Base-by-base conservation (phyloP, 1,140 invertebrate genomes). In the Diorhabda elongata region DNA sequence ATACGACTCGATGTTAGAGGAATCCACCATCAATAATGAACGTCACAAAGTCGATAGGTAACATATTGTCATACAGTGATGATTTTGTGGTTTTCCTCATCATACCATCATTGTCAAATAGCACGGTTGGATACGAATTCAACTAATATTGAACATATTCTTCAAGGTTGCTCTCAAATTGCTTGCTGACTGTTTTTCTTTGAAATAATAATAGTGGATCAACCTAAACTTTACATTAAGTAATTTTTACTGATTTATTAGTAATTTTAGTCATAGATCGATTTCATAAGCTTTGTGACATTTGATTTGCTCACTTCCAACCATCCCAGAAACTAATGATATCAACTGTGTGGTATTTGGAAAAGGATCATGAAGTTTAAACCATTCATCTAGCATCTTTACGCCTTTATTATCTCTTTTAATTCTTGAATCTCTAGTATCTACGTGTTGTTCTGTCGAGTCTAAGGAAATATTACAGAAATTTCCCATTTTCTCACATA, bases 381-480 rank as follows among this genome's bases (percentile, higher is more conserved):
- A 78, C 80, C 80, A 83, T n/a, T 70, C 64, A 44, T 76, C 5
- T 61, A 83, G 71, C 75, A 69, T 77, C 64, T 71, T 45, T 62
- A 79, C 64, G 69, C 82, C 80, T 69, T 69, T 64, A 65, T 67
- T 67, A 75, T 83, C 79, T 76, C 70, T 78, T 70, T 77, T 75
- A n/a, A 80, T 71, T 62, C 82, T 71, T 45, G 77, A 78, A 73
- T 78, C 74, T 41, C 75, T 73, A 44, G 76, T 66, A 75, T 83
- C 81, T 65, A 81, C 75, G 75, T 83, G 81, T 70, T 84, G 81
- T n/a, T 83, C 81, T 8, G 69, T 77, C 5, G 80, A 26, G 26
- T 26, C 26, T 26, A 26, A 26, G 26, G 26, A 26, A 26, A 26
- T 26, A 26, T 26, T 26, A 26, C 1, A 26, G 26, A 26, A 26